A percentile compares a stretch with the other conserved stretches of the same genome.
Evolutionary conservation across 2,888 invertebrate species (phyloP).

Genomic region (Brachyptera putata): DNA sequence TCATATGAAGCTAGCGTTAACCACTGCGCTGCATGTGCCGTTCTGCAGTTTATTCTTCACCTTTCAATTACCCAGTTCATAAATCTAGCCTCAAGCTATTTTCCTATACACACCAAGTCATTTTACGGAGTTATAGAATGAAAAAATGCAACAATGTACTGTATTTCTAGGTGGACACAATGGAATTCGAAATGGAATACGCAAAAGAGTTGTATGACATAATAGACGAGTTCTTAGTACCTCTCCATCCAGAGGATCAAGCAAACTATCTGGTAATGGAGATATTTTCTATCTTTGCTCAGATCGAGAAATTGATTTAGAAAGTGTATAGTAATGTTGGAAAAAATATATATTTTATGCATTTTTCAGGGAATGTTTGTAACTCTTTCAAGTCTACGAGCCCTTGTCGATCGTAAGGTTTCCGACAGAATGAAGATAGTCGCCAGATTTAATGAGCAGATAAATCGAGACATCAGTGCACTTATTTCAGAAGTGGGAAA

Average conservation of each 20-base stretch:
- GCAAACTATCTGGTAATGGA: slow-evolving; percentile 50
- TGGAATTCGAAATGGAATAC: slow-evolving; percentile 73
- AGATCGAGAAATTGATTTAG: too few species aligned
- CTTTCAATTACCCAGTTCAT: too few species aligned
- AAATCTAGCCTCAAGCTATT: too few species aligned
- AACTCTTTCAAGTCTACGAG: slow-evolving; percentile 58
- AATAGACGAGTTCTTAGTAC: slow-evolving; percentile 73
- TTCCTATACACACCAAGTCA: too few species aligned
- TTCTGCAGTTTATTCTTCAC: too few species aligned
- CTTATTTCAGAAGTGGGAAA: slow-evolving; percentile 69
- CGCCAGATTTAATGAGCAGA: slow-evolving; percentile 63
- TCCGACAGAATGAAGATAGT: slow-evolving; percentile 67
- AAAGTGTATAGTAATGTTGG: background rate
- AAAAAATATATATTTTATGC: background rate
- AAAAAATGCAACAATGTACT: too few species aligned
- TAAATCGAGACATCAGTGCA: slow-evolving; percentile 72
- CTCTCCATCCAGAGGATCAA: slow-evolving; percentile 67
- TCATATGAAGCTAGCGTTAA: too few species aligned
- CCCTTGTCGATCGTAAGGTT: slow-evolving; percentile 64
- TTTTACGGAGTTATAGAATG: too few species aligned
- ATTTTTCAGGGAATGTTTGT: slow-evolving; percentile 53
- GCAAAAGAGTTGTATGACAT: slow-evolving; percentile 79
- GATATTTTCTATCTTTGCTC: too few species aligned
- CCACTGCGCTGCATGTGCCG: too few species aligned
- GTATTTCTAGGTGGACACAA: slow-evolving; percentile 53